A percentile compares a stretch with the other conserved stretches of the same genome.
Conservation (phyloP, 2,797 vertebrate genomes). For the Rhincodon typus region DNA sequence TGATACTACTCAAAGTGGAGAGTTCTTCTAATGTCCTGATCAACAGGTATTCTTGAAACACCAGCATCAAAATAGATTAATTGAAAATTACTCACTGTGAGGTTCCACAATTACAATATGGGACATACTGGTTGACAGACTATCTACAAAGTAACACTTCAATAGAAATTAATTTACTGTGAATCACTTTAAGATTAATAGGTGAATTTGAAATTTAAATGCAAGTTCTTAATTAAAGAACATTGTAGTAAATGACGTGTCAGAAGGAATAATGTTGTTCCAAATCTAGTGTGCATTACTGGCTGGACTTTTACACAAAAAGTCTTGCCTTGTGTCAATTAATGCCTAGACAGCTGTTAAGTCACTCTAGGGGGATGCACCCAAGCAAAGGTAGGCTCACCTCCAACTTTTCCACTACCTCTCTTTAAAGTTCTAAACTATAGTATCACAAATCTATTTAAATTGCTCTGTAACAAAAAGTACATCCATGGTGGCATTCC, state of each 20-base stretch:
- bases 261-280: neutral
- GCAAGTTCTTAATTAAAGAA: neutral
- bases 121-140: neutral
- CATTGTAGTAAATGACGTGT: neutral
- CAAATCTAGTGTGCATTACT: neutral
- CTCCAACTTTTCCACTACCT: too few species aligned
- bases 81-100: neutral
- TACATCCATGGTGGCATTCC: neutral
- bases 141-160: neutral
- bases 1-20: neutral
- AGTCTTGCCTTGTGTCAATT: too few species aligned
- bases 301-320: too few species aligned
- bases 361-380: too few species aligned
- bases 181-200: neutral
- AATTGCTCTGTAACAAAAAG: neutral
- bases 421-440: neutral
- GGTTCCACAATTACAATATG: neutral
- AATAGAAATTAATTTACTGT: neutral
- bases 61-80: neutral
- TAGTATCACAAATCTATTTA: neutral
- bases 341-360: too few species aligned
- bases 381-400: too few species aligned
- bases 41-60: neutral
- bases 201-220: neutral
- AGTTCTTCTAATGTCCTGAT: neutral